Percentiles rank a stretch among this genome's conserved stretches.
Evolutionary conservation across 1,140 invertebrate genomes (phyloP).

Genomic region (Yoshiicerus persimilis): DNA sequence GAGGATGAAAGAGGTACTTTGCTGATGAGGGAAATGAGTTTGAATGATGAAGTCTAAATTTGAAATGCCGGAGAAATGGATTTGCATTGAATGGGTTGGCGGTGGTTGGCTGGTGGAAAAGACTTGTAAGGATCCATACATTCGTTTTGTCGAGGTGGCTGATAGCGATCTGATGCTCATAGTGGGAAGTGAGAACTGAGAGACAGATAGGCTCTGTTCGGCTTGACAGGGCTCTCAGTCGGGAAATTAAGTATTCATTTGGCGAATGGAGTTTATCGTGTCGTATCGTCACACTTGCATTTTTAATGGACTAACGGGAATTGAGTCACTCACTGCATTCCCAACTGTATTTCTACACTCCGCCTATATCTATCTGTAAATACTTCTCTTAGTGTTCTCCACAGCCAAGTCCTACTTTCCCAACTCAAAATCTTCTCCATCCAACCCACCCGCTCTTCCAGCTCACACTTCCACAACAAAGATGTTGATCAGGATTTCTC

Average conservation of each 20-base stretch:
- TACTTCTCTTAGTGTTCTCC: too few species aligned
- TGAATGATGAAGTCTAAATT: background rate
- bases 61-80: background rate
- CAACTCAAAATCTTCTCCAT: background rate
- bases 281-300: conserved; percentile 30
- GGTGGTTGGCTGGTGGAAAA: background rate
- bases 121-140: background rate
- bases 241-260: conserved; percentile 31
- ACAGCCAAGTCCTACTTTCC: background rate
- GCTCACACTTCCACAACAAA: too few species aligned
- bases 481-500: background rate
- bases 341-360: background rate
- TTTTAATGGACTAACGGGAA: conserved; percentile 33
- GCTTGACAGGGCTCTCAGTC: conserved; percentile 4
- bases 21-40: background rate
- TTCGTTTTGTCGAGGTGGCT: conserved; percentile 2
- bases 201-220: conserved; percentile 4
- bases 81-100: background rate
- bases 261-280: conserved; percentile 30
- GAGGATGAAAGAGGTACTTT: background rate
- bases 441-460: background rate
- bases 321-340: conserved; percentile 27
- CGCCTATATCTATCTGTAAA: too few species aligned
- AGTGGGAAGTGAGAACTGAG: background rate
- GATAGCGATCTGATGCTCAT: background rate